These are phyloP conservation scores for Pristionchus mayeri DNA, from an alignment of 2,888 invertebrate genomes.

Conservation along the genomic window DNA sequence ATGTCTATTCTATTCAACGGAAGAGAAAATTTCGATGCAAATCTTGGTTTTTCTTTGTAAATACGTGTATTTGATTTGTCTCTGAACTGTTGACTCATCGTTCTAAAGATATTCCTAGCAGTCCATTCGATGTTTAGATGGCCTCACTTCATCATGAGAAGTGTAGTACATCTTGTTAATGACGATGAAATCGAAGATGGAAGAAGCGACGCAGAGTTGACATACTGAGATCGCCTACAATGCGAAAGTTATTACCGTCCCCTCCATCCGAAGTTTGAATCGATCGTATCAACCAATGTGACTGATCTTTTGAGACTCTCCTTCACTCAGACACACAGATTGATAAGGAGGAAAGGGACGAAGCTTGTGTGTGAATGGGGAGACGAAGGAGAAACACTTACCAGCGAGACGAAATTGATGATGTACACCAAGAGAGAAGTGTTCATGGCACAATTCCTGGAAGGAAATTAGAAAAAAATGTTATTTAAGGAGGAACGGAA, in stretches of 20 bases:
- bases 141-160: slow-evolving; percentile 42
- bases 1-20: too few relatives aligned
- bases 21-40: too few relatives aligned
- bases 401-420: slow-evolving; percentile 47
- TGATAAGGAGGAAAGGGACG: not conserved
- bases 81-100: too few relatives aligned
- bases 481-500: not conserved
- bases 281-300: too few relatives aligned
- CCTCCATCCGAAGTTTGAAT: too few relatives aligned
- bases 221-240: slow-evolving; percentile 45
- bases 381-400: not conserved
- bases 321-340: not conserved
- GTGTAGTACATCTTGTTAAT: slow-evolving; percentile 51
- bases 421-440: slow-evolving; percentile 48
- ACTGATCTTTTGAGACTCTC: not conserved
- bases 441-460: slow-evolving; percentile 24
- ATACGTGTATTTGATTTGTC: too few relatives aligned
- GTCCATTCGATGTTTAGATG: too few relatives aligned
- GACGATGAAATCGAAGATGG: slow-evolving; percentile 51
- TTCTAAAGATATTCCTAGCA: too few relatives aligned
- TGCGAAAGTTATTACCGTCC: too few relatives aligned
- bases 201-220: slow-evolving; percentile 47
- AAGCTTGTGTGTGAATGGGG: not conserved
- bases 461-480: not conserved
- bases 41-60: too few relatives aligned